phyloP scores from a whole-genome alignment of 2,797 vertebrate species.

The Melanotaenia pygmaea region DNA sequence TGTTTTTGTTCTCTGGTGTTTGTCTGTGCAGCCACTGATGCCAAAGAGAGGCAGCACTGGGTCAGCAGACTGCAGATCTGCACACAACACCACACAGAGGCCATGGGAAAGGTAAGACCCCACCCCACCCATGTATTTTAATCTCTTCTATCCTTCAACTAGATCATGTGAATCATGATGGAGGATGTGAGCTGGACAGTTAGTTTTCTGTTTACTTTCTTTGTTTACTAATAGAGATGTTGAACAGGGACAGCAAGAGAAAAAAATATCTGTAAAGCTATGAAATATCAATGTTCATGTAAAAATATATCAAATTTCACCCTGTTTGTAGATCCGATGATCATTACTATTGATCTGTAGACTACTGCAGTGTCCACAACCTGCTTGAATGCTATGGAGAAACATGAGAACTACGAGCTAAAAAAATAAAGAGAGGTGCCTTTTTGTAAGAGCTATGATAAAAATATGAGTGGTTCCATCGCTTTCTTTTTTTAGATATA shows the following conservation, averaged over 20 bases:
- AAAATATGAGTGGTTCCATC: too few relatives aligned
- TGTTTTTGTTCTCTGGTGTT: constrained; percentile 12
- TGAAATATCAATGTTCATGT: constrained; percentile 22
- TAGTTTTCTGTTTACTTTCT: constrained; percentile 39
- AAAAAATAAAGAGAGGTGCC: too few relatives aligned
- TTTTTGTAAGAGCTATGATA: too few relatives aligned
- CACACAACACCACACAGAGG: constrained; percentile 97
- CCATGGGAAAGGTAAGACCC: constrained; percentile 93
- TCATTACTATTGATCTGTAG: constrained; percentile 31
- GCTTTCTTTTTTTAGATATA: too few relatives aligned
- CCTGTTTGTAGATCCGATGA: constrained; percentile 11
- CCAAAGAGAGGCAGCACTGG: constrained; percentile 98
- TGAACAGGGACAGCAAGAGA: constrained; percentile 3
- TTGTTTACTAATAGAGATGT: constrained; percentile 3
- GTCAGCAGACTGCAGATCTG: constrained; percentile 98
- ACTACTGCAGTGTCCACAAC: not conserved
- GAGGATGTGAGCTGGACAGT: constrained; percentile 3
- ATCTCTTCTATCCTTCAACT: not conserved
- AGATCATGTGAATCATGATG: not conserved
- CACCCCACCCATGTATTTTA: not conserved
- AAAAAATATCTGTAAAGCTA: not conserved
- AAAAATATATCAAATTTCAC: constrained; percentile 18
- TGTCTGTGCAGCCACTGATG: constrained; percentile 87
- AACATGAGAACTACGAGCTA: not conserved
- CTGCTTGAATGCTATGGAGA: constrained; percentile 3